Percentiles rank a stretch among this genome's conserved stretches.
Conservation (phyloP, 2,113 vertebrate genomes). For the Corythaeola cristata region DNA sequence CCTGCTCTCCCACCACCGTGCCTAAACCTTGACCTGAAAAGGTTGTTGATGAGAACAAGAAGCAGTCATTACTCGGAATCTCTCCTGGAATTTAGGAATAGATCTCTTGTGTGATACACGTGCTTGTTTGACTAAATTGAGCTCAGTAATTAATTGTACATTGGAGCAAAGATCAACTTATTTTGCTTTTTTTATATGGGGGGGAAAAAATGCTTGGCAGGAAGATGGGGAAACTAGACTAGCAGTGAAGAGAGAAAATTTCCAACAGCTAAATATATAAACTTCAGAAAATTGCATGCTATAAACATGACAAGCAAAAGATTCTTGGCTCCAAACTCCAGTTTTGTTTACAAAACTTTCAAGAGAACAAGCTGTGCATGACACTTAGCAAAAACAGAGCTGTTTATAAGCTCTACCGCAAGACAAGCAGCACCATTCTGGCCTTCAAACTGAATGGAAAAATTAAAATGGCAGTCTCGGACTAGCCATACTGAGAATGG, state of each 20-base stretch:
- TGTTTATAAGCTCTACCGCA: background rate
- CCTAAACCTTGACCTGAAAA: background rate
- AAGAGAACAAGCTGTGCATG: background rate
- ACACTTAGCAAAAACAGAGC: background rate
- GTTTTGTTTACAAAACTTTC: background rate
- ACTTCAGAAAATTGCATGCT: background rate
- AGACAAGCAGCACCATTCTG: background rate
- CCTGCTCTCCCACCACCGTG: background rate
- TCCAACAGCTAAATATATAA: background rate
- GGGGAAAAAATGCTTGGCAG: background rate
- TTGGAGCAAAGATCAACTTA: background rate
- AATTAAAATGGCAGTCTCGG: background rate
- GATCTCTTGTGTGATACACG: accelerated
- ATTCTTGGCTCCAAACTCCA: background rate
- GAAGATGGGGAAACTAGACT: background rate
- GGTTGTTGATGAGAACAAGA: background rate
- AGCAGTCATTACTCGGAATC: background rate
- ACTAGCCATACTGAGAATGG: background rate
- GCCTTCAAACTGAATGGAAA: background rate
- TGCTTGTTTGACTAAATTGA: background rate
- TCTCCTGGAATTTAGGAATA: background rate
- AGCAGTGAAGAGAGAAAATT: background rate
- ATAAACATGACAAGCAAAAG: background rate
- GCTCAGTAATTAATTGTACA: background rate
- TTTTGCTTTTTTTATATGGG: background rate